A percentile compares a stretch with the other conserved stretches of the same genome.
Conservation (phyloP, 2,888 invertebrate species). For the Adineta ricciae region DNA sequence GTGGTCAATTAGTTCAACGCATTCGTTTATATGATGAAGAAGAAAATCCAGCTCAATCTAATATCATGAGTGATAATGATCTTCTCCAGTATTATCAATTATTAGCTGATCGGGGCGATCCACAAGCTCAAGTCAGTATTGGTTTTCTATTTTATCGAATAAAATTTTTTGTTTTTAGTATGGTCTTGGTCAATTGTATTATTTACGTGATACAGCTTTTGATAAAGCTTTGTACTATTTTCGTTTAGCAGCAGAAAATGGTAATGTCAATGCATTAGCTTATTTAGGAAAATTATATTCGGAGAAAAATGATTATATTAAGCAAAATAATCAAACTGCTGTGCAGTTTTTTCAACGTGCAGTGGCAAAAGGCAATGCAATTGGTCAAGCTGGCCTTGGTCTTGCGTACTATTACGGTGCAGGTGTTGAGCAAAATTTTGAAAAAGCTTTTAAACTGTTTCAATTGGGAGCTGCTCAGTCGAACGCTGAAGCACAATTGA, state of each 20-base stretch:
- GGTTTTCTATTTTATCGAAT: not conserved
- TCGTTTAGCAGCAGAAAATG: constrained; percentile 77
- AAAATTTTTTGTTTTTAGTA: constrained; percentile 53
- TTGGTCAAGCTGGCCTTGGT: constrained; percentile 90
- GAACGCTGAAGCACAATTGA: constrained; percentile 94
- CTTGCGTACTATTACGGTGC: constrained; percentile 88
- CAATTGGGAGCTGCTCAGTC: constrained; percentile 91
- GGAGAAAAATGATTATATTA: constrained; percentile 80
- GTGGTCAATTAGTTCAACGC: constrained; percentile 76
- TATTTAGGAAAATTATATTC: constrained; percentile 93
- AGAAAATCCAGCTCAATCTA: constrained; percentile 60
- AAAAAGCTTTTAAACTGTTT: constrained; percentile 66
- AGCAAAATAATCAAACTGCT: constrained; percentile 84
- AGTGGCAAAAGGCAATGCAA: constrained; percentile 79
- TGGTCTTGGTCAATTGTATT: constrained; percentile 87
- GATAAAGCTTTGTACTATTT: constrained; percentile 52
- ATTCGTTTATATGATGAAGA: constrained; percentile 79
- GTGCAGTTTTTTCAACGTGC: constrained; percentile 85
- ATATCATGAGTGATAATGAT: constrained; percentile 62
- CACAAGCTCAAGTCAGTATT: constrained; percentile 67
- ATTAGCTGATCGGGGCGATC: constrained; percentile 91
- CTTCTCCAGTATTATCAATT: constrained; percentile 91
- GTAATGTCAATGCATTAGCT: constrained; percentile 87
- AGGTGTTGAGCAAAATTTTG: constrained; percentile 64
- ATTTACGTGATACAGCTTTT: constrained; percentile 63